phyloP scores from a whole-genome alignment of 1,140 invertebrate species.

The Brachionus sp. region DNA sequence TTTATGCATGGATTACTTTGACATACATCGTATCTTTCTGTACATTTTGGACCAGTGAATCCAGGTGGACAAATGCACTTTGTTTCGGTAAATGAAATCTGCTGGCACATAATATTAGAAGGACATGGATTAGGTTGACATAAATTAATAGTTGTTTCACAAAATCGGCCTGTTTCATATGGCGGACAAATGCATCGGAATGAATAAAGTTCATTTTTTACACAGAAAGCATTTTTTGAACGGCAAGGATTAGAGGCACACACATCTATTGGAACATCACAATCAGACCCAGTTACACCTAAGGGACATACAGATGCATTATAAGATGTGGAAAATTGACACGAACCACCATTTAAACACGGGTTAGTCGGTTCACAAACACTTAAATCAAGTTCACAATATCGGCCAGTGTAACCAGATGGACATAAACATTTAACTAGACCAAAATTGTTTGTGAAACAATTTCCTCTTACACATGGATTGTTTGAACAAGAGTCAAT shows the following conservation, averaged over 20 bases:
- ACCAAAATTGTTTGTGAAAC: slow-evolving; percentile 64
- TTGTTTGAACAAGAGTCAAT: slow-evolving; percentile 71
- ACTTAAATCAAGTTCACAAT: slow-evolving; percentile 32
- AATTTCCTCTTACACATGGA: slow-evolving; percentile 77
- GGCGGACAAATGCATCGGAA: slow-evolving; percentile 28
- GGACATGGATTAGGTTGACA: slow-evolving; percentile 18
- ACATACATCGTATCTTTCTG: slow-evolving; percentile 31
- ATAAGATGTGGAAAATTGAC: slow-evolving; percentile 49
- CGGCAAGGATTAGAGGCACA: slow-evolving; percentile 57
- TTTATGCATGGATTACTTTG: slow-evolving; percentile 71
- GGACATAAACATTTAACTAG: slow-evolving; percentile 56
- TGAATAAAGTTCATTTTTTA: slow-evolving; percentile 56
- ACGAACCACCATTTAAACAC: slow-evolving; percentile 47
- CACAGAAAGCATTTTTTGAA: slow-evolving; percentile 60
- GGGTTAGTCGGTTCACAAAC: slow-evolving; percentile 42
- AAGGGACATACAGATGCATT: slow-evolving; percentile 45
- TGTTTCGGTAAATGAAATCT: slow-evolving; percentile 65
- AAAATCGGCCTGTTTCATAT: slow-evolving; percentile 1
- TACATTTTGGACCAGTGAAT: slow-evolving; percentile 67
- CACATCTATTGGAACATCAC: slow-evolving; percentile 46
- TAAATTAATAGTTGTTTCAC: slow-evolving; percentile 47
- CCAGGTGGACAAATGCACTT: slow-evolving; percentile 78
- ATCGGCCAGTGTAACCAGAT: slow-evolving; percentile 52
- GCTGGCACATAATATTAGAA: neutral
- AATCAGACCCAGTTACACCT: slow-evolving; percentile 48